Conservation (phyloP, 92 coral and sea anemone genomes). For the Porites cylindrica region DNA sequence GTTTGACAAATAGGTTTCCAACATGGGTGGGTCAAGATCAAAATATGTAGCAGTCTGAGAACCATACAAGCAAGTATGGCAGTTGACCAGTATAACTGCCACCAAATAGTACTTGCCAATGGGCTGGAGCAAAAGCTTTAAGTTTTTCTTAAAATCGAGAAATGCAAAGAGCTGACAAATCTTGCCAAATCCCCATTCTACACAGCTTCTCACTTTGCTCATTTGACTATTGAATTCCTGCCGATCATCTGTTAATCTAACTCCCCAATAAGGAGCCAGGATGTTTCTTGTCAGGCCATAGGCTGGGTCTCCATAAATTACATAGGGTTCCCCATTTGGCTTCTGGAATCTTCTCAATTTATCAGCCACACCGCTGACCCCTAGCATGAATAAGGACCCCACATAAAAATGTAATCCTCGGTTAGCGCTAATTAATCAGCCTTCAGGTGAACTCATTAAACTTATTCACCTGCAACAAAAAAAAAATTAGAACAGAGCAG, state of each 20-base stretch:
- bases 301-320: not conserved
- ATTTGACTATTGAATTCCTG: slow-evolving; percentile 53
- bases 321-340: slow-evolving; percentile 60
- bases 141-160: slow-evolving; percentile 41
- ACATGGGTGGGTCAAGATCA: slow-evolving; percentile 54
- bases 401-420: too few relatives aligned
- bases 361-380: slow-evolving; percentile 44
- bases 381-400: slow-evolving; percentile 8
- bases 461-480: too few relatives aligned
- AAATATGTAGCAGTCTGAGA: slow-evolving; percentile 51
- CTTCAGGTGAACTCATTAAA: too few relatives aligned
- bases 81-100: slow-evolving; percentile 35
- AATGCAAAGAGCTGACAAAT: slow-evolving; percentile 31
- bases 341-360: slow-evolving; percentile 18
- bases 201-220: slow-evolving; percentile 43
- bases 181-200: slow-evolving; percentile 68
- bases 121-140: slow-evolving; percentile 51
- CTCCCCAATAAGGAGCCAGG: slow-evolving; percentile 48
- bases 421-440: too few relatives aligned
- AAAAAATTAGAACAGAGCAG: too few relatives aligned
- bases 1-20: slow-evolving; percentile 51
- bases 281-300: slow-evolving; percentile 61
- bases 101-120: slow-evolving; percentile 60
- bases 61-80: slow-evolving; percentile 63
- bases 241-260: slow-evolving; percentile 15